phyloP scores from a whole-genome alignment of 2,888 invertebrate genomes.

The Norana najaformis region DNA sequence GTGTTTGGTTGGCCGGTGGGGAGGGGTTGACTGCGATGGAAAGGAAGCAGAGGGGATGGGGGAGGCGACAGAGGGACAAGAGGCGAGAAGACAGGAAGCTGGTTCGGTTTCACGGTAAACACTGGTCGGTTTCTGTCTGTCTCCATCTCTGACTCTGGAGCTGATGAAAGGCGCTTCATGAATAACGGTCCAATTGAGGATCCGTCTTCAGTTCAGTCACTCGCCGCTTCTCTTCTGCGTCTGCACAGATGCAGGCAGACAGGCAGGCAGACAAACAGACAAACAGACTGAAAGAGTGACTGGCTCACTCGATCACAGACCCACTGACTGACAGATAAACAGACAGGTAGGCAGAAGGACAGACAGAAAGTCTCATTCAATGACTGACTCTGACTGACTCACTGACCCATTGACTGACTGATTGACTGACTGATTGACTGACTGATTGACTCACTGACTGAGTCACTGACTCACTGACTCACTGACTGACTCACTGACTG shows the following conservation, averaged over 20 bases:
- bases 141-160: not conserved
- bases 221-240: not conserved
- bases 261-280: not conserved
- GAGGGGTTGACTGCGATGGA: not conserved
- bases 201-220: not conserved
- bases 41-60: not conserved
- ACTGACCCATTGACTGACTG: not conserved
- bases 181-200: not conserved
- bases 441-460: not conserved
- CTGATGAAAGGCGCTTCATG: not conserved
- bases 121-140: not conserved
- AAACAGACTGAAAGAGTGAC: not conserved
- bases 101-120: not conserved
- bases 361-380: not conserved
- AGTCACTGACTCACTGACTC: too few relatives aligned
- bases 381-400: not conserved
- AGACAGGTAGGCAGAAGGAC: not conserved
- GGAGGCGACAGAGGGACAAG: not conserved
- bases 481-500: too few relatives aligned
- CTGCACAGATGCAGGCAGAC: not conserved
- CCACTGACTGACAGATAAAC: not conserved
- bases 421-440: not conserved
- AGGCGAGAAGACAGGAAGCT: conserved; percentile 5
- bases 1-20: not conserved
- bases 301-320: too few relatives aligned